A percentile compares a stretch with the other conserved stretches of the same genome.
Conservation (phyloP, 2,888 invertebrate genomes). For the Pristionchus arcanus region DNA sequence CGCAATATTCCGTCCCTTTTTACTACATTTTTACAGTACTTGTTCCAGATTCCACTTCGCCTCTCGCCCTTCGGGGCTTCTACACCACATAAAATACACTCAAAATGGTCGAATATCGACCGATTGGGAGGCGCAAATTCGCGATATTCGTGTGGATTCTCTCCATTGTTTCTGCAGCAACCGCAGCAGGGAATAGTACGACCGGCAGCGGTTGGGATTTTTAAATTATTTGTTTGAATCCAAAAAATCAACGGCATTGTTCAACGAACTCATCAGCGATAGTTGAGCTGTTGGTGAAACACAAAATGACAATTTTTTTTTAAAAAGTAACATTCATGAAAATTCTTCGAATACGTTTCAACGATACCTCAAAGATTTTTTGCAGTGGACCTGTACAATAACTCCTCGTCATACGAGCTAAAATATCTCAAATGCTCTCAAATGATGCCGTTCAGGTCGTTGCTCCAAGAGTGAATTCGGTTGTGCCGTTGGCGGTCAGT, state of each 20-base stretch:
- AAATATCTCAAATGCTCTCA: too few relatives aligned
- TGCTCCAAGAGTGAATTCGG: slow-evolving; percentile 57
- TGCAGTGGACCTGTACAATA: not conserved
- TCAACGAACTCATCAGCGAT: not conserved
- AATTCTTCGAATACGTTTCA: not conserved
- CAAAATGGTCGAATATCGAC: slow-evolving; percentile 30
- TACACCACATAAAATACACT: not conserved
- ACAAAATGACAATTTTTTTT: not conserved
- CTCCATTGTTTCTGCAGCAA: not conserved
- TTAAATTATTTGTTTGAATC: slow-evolving; percentile 4
- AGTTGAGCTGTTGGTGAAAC: not conserved
- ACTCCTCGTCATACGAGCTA: too few relatives aligned
- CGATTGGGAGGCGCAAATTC: slow-evolving; percentile 46
- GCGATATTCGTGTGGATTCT: not conserved
- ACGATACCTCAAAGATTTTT: not conserved
- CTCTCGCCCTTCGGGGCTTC: slow-evolving; percentile 33
- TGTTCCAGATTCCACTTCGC: slow-evolving; percentile 11
- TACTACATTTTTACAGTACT: too few relatives aligned
- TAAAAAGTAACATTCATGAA: too few relatives aligned
- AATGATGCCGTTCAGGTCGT: not conserved
- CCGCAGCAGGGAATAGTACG: slow-evolving; percentile 29
- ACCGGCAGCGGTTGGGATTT: not conserved
- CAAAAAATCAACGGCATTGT: not conserved
- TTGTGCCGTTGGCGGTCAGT: slow-evolving; percentile 62
- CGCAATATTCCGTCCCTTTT: too few relatives aligned